These are phyloP conservation scores for Mesorhabditis belari DNA, from an alignment of 2,888 invertebrate species.

Conservation along the genomic window DNA sequence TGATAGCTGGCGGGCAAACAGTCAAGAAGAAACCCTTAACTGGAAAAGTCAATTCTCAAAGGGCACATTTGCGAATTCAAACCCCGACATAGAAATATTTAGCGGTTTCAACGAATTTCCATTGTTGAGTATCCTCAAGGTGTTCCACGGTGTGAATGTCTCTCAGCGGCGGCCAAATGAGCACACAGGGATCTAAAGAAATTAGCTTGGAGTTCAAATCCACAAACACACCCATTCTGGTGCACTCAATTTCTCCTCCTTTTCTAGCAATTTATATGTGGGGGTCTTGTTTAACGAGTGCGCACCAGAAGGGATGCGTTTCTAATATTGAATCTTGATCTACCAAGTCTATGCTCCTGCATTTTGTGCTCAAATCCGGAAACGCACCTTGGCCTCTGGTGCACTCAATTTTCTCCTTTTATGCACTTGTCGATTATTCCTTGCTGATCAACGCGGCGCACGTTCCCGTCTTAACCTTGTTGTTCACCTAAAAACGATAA, in stretches of 20 bases:
- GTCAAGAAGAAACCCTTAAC: constrained; percentile 90
- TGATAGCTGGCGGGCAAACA: constrained; percentile 79
- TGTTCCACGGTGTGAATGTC: constrained; percentile 81
- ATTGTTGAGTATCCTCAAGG: constrained; percentile 69
- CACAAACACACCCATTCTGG: not conserved
- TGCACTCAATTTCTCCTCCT: no score
- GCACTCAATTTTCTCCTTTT: no score
- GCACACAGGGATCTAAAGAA: constrained; percentile 77
- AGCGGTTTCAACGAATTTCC: constrained; percentile 70
- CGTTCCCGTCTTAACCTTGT: constrained; percentile 78
- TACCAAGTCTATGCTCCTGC: no score
- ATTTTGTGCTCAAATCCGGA: no score
- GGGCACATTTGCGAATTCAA: constrained; percentile 22
- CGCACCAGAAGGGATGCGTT: constrained; percentile 65
- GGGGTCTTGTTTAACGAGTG: not conserved
- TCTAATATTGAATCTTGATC: no score
- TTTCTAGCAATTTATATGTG: no score
- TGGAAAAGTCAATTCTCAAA: not conserved
- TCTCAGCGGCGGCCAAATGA: constrained; percentile 88
- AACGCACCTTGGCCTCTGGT: no score
- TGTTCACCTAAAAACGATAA: constrained; percentile 58
- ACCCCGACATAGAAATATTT: constrained; percentile 83
- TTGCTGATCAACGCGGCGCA: constrained; percentile 88
- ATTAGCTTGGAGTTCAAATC: constrained; percentile 1
- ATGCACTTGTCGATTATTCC: constrained; percentile 63